phyloP scores from a whole-genome alignment of 92 coral and sea anemone species.

The Palythoa caribaeorum region DNA sequence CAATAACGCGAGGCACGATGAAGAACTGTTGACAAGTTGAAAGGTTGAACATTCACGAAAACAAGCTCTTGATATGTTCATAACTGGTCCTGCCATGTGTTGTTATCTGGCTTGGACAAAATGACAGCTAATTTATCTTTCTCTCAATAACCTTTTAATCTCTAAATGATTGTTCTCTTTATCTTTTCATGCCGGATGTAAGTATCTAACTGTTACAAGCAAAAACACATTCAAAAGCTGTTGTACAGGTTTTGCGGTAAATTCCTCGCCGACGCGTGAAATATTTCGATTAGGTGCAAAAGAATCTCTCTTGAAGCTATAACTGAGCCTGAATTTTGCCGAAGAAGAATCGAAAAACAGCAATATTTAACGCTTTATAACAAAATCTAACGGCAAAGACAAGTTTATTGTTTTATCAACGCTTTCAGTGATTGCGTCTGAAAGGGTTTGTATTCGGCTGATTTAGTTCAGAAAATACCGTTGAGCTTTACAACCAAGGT shows the following conservation, averaged over 20 bases:
- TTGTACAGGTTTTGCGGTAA: background rate
- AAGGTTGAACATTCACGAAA: conserved; percentile 36
- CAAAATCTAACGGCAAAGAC: too few species aligned
- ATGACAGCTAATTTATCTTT: background rate
- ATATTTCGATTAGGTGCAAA: background rate
- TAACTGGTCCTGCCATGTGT: conserved; percentile 4
- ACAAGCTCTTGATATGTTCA: background rate
- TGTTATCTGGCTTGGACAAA: background rate
- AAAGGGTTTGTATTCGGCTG: too few species aligned
- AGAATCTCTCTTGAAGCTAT: background rate
- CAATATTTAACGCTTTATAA: too few species aligned
- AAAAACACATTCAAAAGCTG: background rate
- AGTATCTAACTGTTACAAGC: background rate
- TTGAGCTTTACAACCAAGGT: too few species aligned
- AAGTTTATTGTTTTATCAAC: too few species aligned
- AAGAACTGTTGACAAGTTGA: conserved; percentile 36
- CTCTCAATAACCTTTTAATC: background rate
- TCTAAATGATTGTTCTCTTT: background rate
- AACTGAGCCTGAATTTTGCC: too few species aligned
- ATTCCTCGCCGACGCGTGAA: background rate
- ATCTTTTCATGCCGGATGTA: background rate
- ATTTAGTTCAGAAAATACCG: too few species aligned
- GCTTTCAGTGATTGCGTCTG: too few species aligned
- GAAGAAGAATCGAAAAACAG: too few species aligned
- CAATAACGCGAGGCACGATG: conserved; percentile 5